Evolutionary conservation across 2,113 vertebrate species (phyloP), one percentile per base, ranked within the genome.

Genomic region (Ageneiosus marmoratus): DNA sequence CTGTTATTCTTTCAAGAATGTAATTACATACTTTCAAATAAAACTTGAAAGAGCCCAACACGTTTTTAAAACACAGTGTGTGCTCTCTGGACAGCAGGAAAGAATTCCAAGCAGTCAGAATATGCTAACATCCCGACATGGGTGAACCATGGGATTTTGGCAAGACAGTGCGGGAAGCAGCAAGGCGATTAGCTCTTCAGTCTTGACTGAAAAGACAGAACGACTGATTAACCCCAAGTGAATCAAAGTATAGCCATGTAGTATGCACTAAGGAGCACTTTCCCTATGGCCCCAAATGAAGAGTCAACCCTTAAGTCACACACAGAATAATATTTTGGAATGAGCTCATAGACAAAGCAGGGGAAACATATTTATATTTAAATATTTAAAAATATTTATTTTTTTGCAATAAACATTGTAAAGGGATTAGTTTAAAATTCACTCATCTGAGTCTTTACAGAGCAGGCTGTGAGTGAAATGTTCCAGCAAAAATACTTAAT

Each of bases 11-110:
- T 96, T 94, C 95, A 97, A 98, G 96, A 99, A 99, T 98, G 97
- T 95, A 98, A 98, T 98, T 97, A 97, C 96, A 98, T 96, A 96
- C 96, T 97, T 96, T 98, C 96, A 97, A 98, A 99, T 98, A 97
- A 99, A 99, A 99, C 97, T 96, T 98, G 96, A 98, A 99, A 98
- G 96, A 93, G 93, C 91, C 93, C 95, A 96, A 96, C 96, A 96
- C 96, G 96, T 98, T 99, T 98, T 97, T 97, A 98, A 73, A 97
- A 98, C 93, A 95, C 95, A 96, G 95, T 93, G 95, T 96, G 96
- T 93, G 95, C 95, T 97, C 95, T 91, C 93, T 93, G 95, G 95
- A 94, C 93, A 91, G 94, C 96, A 94, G 94, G 94, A 93, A 97
- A 95, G 97, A 98, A 98, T 98, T 97, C 93, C 93, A 98, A 97